Percentiles rank a stretch among this genome's conserved stretches.
Conservation (phyloP, 2,888 invertebrate genomes). For the Aplocera efformata region DNA sequence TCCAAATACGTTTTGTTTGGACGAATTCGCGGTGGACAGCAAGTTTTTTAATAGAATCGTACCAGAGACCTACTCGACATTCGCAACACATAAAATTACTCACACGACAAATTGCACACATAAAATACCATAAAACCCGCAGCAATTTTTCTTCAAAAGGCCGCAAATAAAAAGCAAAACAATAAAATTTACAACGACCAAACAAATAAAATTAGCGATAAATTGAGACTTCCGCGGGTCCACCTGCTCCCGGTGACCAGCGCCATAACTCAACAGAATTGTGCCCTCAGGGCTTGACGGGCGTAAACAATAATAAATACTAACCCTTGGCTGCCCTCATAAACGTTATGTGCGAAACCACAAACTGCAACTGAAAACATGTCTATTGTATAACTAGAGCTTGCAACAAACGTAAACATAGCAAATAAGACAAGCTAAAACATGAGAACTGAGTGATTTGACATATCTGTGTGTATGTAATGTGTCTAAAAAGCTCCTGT, state of each 20-base stretch:
- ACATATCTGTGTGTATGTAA: no score
- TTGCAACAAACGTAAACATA: no score
- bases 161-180: slow-evolving; percentile 34
- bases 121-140: background rate
- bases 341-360: slow-evolving; percentile 48
- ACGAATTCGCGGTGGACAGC: no score
- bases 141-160: slow-evolving; percentile 1
- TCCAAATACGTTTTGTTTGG: no score
- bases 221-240: slow-evolving; percentile 61
- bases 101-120: no score
- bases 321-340: slow-evolving; percentile 56
- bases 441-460: no score
- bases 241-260: slow-evolving; percentile 60
- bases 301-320: slow-evolving; percentile 62
- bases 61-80: no score
- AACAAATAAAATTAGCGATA: slow-evolving; percentile 71
- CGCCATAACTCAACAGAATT: slow-evolving; percentile 68
- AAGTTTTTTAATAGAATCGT: no score
- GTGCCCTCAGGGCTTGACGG: slow-evolving; percentile 60
- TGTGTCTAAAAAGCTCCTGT: no score
- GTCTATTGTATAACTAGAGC: slow-evolving; percentile 19
- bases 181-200: slow-evolving; percentile 51
- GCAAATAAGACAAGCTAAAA: no score
- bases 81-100: no score
- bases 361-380: slow-evolving; percentile 28